Percentiles rank a stretch among this genome's conserved stretches.
These are phyloP conservation scores for Drosophila carrolli DNA, from an alignment of 1,140 invertebrate species.

Conservation along the genomic window DNA sequence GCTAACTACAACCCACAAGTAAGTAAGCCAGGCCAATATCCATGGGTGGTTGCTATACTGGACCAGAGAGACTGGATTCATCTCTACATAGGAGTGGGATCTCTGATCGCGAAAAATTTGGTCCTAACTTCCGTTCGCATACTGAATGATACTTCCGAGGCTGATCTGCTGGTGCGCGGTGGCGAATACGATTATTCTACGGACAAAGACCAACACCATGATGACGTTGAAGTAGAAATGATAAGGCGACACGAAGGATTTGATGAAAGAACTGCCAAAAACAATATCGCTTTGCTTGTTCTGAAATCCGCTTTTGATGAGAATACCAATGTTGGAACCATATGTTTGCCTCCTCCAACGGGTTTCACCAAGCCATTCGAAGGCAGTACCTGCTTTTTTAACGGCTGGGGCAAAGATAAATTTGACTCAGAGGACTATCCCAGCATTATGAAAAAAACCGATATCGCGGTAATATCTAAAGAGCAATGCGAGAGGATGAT, in stretches of 20 bases:
- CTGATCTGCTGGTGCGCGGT: background rate
- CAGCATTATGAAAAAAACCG: background rate
- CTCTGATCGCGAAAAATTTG: background rate
- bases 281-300: background rate
- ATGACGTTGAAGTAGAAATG: background rate
- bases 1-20: too few relatives aligned
- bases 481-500: background rate
- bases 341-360: background rate
- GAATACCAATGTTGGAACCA: background rate
- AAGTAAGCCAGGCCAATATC: background rate
- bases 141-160: background rate
- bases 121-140: background rate
- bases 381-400: background rate
- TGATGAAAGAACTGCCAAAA: background rate
- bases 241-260: background rate
- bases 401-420: background rate
- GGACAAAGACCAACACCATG: background rate
- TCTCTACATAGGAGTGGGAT: conserved; percentile 1
- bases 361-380: too few relatives aligned
- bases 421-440: background rate
- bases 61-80: background rate
- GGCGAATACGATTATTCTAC: background rate
- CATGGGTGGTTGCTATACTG: conserved; percentile 1
- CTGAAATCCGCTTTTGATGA: background rate
- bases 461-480: background rate